Percentiles rank a stretch among this genome's conserved stretches.
phyloP scores from a whole-genome alignment of 37 sponge, comb jelly and placozoan species.

The Petrosia ficiformis region DNA sequence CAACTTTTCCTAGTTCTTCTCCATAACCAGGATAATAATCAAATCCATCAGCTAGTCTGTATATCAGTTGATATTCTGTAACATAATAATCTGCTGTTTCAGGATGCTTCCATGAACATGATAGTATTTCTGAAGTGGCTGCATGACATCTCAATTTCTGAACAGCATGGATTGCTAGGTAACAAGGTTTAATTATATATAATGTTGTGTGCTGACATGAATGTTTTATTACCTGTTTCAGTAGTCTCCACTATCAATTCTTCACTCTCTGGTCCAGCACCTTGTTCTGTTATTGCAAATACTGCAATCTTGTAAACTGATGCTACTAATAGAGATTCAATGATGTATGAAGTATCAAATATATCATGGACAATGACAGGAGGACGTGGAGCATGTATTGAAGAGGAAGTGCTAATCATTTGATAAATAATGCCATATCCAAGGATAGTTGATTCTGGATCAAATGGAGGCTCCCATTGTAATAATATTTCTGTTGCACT shows the following conservation, averaged over 20 bases:
- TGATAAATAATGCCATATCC: background rate
- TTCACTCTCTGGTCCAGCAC: background rate
- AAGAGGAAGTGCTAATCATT: background rate
- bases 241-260: background rate
- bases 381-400: background rate
- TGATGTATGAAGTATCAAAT: background rate
- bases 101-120: slow-evolving; percentile 1
- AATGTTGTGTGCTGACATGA: background rate
- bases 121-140: background rate
- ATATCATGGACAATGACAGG: background rate
- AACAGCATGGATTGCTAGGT: too few species aligned
- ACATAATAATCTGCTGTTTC: background rate
- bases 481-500: background rate
- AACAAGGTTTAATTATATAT: background rate
- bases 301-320: background rate
- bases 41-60: slow-evolving; percentile 10
- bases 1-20: background rate
- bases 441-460: background rate
- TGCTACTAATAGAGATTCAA: background rate
- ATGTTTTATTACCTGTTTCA: background rate
- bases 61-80: background rate
- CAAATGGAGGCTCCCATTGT: slow-evolving; percentile 2
- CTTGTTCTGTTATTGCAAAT: background rate
- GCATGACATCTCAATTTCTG: too few species aligned
- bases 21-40: slow-evolving; percentile 16